These are phyloP conservation scores for Tigriopus californicus DNA, from an alignment of 2,888 invertebrate genomes.

Conservation along the genomic window DNA sequence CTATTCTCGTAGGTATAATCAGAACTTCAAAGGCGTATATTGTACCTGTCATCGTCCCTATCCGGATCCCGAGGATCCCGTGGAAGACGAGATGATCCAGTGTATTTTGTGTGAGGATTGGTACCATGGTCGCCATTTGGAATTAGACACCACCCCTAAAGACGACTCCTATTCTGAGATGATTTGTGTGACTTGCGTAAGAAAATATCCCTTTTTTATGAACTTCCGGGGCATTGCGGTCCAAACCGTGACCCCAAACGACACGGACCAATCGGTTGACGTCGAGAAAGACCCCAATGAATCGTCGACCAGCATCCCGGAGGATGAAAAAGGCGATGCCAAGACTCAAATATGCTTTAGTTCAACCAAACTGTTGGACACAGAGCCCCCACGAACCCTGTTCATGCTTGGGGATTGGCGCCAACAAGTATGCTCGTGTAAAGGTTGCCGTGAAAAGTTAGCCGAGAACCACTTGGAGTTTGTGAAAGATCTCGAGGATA, in stretches of 20 bases:
- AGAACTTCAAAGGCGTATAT: constrained; percentile 82
- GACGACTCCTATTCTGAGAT: constrained; percentile 51
- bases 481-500: constrained; percentile 58
- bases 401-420: constrained; percentile 39
- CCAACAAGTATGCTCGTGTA: constrained; percentile 38
- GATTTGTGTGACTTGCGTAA: constrained; percentile 49
- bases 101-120: constrained; percentile 94
- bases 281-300: too few species aligned
- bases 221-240: too few species aligned
- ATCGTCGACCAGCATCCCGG: too few species aligned
- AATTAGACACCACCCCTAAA: constrained; percentile 24
- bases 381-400: constrained; percentile 21
- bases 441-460: constrained; percentile 40
- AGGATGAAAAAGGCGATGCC: too few species aligned
- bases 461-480: constrained; percentile 46
- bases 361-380: not conserved
- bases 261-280: too few species aligned
- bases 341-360: too few species aligned
- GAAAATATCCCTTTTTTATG: too few species aligned
- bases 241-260: too few species aligned
- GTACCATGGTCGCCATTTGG: constrained; percentile 51
- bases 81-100: constrained; percentile 80
- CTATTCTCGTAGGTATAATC: constrained; percentile 48
- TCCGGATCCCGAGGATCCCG: constrained; percentile 65
- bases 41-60: constrained; percentile 81